Evolutionary conservation across 2,113 vertebrate species (phyloP).

Genomic region (Rhodinocichla rosea): DNA sequence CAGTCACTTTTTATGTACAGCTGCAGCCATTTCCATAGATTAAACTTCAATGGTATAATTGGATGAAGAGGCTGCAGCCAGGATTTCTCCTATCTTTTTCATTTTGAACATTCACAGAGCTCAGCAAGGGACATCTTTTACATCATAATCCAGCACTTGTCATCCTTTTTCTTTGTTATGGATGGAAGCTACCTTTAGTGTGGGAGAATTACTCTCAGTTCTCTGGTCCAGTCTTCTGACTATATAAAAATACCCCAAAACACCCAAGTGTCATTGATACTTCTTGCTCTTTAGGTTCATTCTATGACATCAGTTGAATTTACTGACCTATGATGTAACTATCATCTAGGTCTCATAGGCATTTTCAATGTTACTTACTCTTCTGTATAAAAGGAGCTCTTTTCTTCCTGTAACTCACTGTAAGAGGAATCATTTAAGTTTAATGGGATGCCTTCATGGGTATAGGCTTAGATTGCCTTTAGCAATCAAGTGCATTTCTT

Average conservation of each 20-base stretch:
- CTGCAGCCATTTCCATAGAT: slow-evolving; percentile 18
- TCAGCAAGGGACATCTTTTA: background rate
- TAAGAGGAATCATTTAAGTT: background rate
- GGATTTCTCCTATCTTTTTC: background rate
- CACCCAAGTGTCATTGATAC: background rate
- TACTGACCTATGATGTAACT: background rate
- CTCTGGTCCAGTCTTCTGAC: background rate
- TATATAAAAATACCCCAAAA: background rate
- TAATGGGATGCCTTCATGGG: background rate
- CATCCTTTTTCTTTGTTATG: background rate
- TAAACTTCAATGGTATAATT: background rate
- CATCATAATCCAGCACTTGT: background rate
- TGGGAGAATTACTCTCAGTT: background rate
- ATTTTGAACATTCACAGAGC: background rate
- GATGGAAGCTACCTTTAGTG: background rate
- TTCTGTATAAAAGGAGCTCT: background rate
- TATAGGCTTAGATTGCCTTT: background rate
- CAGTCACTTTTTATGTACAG: background rate
- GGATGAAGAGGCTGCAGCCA: background rate
- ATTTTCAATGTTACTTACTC: background rate
- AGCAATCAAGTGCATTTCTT: background rate
- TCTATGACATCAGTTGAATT: background rate
- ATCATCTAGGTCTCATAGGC: background rate
- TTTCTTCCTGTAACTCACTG: background rate
- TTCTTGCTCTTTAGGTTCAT: background rate